Evolutionary conservation across 2,888 invertebrate species (phyloP).

Genomic region (Cinara cedri): DNA sequence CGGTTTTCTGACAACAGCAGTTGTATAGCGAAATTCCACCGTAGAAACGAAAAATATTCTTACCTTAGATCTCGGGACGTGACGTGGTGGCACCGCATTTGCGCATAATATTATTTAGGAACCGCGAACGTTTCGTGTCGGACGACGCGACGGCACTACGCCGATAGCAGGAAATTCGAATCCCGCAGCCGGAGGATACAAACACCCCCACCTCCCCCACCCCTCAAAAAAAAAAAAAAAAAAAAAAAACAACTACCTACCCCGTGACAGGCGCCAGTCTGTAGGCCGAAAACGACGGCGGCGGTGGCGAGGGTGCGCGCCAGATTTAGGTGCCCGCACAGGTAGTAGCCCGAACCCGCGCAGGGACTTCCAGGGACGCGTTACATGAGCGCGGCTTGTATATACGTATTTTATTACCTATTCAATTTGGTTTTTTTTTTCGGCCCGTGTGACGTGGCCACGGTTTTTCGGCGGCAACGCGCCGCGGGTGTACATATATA

Average conservation of each 20-base stretch:
- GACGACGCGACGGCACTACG: conserved; percentile 33
- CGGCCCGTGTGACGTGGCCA: too few relatives aligned
- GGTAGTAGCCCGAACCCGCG: conserved; percentile 20
- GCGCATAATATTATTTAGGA: too few relatives aligned
- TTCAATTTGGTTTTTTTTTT: too few relatives aligned
- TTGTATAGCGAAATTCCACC: too few relatives aligned
- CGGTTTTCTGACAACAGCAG: too few relatives aligned
- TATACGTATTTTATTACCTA: not conserved
- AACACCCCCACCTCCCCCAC: not conserved
- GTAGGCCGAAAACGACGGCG: conserved; percentile 6
- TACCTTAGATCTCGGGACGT: too few relatives aligned
- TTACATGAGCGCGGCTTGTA: not conserved
- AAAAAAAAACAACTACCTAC: not conserved
- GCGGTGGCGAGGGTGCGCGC: not conserved
- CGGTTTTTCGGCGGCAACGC: not conserved
- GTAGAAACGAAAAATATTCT: too few relatives aligned
- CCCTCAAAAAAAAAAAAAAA: not conserved
- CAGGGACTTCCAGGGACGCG: not conserved
- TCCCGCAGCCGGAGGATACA: not conserved
- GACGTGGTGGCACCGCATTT: too few relatives aligned
- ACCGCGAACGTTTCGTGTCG: conserved; percentile 30
- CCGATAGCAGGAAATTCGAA: not conserved
- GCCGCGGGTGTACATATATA: not conserved
- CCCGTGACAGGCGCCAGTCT: conserved; percentile 29
- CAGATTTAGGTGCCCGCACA: conserved; percentile 33